Percentiles rank a stretch among this genome's conserved stretches.
Conservation (phyloP, 2,888 invertebrate genomes). For the Euproctis similis region DNA sequence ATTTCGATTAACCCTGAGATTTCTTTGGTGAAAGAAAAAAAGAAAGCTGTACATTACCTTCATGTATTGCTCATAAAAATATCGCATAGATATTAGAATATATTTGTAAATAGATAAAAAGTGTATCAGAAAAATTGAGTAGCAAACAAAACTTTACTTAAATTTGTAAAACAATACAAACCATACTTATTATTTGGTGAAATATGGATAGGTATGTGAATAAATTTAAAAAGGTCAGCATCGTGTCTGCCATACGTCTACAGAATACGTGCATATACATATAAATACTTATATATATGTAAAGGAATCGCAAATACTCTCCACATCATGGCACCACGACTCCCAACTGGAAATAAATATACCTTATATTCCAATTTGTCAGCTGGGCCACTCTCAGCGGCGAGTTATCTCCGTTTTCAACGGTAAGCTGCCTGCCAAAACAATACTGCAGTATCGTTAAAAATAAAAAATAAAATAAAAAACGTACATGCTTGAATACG, state of each 20-base stretch:
- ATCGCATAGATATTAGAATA: no score
- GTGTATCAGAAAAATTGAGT: no score
- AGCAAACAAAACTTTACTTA: no score
- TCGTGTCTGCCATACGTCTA: slow-evolving; percentile 29
- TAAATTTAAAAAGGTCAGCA: slow-evolving; percentile 21
- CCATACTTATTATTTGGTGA: no score
- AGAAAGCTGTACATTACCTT: no score
- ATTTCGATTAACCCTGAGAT: no score
- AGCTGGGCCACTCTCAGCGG: slow-evolving; percentile 72
- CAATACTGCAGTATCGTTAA: slow-evolving; percentile 74
- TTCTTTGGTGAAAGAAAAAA: no score
- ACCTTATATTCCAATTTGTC: slow-evolving; percentile 76
- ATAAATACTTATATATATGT: no score
- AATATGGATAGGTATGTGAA: slow-evolving; percentile 1
- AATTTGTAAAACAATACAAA: not conserved
- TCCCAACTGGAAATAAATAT: slow-evolving; percentile 70
- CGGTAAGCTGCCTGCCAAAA: slow-evolving; percentile 74
- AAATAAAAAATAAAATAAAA: no score
- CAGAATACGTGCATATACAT: slow-evolving; percentile 40
- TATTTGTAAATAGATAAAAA: no score
- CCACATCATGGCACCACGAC: slow-evolving; percentile 33
- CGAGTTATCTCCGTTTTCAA: slow-evolving; percentile 71
- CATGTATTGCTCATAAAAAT: no score
- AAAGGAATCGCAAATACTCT: slow-evolving; percentile 35
- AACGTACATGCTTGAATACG: slow-evolving; percentile 72